A percentile compares a stretch with the other conserved stretches of the same genome.
Conservation (phyloP, 2,797 vertebrate species). For the Coregonus ussuriensis region DNA sequence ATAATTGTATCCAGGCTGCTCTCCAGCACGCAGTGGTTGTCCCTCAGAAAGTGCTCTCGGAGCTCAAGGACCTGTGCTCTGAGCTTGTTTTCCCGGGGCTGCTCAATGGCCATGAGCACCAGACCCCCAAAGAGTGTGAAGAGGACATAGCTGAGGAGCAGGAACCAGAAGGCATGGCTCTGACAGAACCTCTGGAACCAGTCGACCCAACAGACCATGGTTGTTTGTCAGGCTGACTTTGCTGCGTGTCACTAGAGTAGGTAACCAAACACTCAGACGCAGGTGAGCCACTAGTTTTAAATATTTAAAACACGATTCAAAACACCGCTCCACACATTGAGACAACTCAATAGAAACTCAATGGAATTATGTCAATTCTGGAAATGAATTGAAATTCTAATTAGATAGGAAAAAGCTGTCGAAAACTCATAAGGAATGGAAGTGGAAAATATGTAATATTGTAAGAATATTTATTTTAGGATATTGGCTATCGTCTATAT, state of each 20-base stretch:
- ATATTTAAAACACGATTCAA: constrained; percentile 50
- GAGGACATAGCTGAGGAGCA: constrained; percentile 63
- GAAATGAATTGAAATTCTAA: not conserved
- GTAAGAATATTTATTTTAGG: constrained; percentile 7
- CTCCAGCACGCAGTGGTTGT: constrained; percentile 64
- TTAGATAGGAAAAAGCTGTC: not conserved
- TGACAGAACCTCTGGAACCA: constrained; percentile 25
- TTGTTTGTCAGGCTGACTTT: constrained; percentile 6
- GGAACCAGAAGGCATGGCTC: constrained; percentile 46
- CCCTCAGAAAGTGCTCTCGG: constrained; percentile 59
- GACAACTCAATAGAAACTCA: not conserved
- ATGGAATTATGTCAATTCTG: not conserved
- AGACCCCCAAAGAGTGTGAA: constrained; percentile 65
- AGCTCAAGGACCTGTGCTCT: constrained; percentile 55
- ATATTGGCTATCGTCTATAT: not conserved
- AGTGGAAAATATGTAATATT: not conserved
- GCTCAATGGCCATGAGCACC: constrained; percentile 69
- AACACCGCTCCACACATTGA: not conserved
- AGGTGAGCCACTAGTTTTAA: constrained; percentile 39
- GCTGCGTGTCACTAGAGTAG: constrained; percentile 1
- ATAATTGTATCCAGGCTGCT: constrained; percentile 64
- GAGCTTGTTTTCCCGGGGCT: constrained; percentile 56
- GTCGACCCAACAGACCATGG: constrained; percentile 39
- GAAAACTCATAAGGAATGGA: not conserved
- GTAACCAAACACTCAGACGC: constrained; percentile 53